These are phyloP conservation scores for Chionodraco myersi DNA, from an alignment of 2,113 vertebrate genomes.

Conservation along the genomic window DNA sequence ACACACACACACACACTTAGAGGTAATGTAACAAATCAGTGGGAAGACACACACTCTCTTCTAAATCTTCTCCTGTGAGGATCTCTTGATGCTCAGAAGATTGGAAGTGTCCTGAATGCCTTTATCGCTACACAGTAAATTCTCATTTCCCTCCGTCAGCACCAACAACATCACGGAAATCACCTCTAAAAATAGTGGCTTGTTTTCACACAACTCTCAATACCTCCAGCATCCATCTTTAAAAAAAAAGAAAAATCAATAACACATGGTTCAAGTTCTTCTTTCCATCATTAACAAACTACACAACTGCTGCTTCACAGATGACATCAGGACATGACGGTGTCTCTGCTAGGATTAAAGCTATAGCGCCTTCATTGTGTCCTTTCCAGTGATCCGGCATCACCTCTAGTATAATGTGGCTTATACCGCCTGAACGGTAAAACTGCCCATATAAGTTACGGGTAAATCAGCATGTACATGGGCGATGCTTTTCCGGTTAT, in stretches of 20 bases:
- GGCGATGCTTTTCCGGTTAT: not conserved
- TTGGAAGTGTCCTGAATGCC: not conserved
- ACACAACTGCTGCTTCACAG: not conserved
- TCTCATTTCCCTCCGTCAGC: not conserved
- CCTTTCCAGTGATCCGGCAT: no score
- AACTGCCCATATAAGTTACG: not conserved
- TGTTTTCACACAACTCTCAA: not conserved
- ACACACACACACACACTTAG: constrained; percentile 21
- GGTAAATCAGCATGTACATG: not conserved
- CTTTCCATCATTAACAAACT: not conserved
- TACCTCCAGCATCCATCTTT: not conserved
- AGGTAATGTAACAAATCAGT: constrained; percentile 31
- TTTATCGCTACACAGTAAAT: not conserved
- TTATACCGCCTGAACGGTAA: no score
- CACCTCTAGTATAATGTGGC: no score
- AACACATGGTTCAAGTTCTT: not conserved
- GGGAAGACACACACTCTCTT: constrained; percentile 17
- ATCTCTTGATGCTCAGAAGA: constrained; percentile 17
- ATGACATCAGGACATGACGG: not conserved
- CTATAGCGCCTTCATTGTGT: no score
- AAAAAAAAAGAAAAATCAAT: not conserved
- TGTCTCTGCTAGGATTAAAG: no score
- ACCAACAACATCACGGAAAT: not conserved
- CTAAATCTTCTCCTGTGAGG: constrained; percentile 6
- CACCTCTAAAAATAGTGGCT: not conserved